phyloP scores from a whole-genome alignment of 2,797 vertebrate species.

The Notoglanidium macrostoma region DNA sequence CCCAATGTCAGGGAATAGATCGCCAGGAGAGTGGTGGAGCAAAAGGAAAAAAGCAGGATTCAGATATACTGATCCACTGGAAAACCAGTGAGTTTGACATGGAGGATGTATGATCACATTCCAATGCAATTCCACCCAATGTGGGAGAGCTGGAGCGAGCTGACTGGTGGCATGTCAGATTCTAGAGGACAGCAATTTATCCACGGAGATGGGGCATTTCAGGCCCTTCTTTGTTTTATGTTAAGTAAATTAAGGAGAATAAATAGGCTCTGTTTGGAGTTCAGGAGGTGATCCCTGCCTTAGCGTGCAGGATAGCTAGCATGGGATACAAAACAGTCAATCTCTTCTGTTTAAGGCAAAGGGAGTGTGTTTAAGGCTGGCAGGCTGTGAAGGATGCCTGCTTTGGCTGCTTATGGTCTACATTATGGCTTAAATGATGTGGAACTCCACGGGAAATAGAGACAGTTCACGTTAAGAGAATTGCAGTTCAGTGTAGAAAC shows the following conservation, averaged over 20 bases:
- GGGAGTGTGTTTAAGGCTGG: constrained; percentile 12
- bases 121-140: not conserved
- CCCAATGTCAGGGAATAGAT: not conserved
- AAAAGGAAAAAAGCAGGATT: not conserved
- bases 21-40: not conserved
- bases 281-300: constrained; percentile 34
- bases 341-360: constrained; percentile 33
- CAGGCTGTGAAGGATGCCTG: constrained; percentile 40
- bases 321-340: constrained; percentile 35
- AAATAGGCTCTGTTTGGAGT: constrained; percentile 43
- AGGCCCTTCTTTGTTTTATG: constrained; percentile 30
- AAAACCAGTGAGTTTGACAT: constrained; percentile 9
- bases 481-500: constrained; percentile 33
- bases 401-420: constrained; percentile 27
- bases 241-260: constrained; percentile 54
- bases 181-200: constrained; percentile 38
- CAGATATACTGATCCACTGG: constrained; percentile 25
- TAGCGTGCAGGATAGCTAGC: constrained; percentile 19
- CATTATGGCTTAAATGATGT: constrained; percentile 46
- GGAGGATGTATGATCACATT: constrained; percentile 16
- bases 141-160: not conserved
- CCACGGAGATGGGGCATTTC: constrained; percentile 40
- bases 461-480: constrained; percentile 34
- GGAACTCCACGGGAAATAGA: constrained; percentile 38
- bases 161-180: constrained; percentile 38